Evolutionary conservation across 2,888 invertebrate genomes (phyloP).

Genomic region (Hypercompe scribonia): DNA sequence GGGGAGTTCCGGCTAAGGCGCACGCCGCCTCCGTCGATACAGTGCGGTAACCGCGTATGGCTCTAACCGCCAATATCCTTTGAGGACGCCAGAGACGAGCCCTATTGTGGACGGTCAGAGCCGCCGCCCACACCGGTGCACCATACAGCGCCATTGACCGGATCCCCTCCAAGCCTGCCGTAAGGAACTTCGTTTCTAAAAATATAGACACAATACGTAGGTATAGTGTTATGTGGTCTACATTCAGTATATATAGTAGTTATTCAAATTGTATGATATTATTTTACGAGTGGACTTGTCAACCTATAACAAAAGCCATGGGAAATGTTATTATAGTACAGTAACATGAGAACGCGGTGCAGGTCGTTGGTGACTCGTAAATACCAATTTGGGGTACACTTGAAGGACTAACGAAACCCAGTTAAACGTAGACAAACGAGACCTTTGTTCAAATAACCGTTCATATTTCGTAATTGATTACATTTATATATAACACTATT

Average conservation of each 20-base stretch:
- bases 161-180: too few relatives aligned
- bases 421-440: not conserved
- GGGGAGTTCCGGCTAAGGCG: too few relatives aligned
- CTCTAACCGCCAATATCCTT: too few relatives aligned
- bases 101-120: too few relatives aligned
- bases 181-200: too few relatives aligned
- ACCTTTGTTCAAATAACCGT: conserved; percentile 19
- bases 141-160: too few relatives aligned
- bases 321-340: conserved; percentile 58
- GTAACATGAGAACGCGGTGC: conserved; percentile 57
- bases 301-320: conserved; percentile 64
- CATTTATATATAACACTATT: too few relatives aligned
- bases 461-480: conserved; percentile 1
- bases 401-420: conserved; percentile 35
- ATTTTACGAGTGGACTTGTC: conserved; percentile 67
- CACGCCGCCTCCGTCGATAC: too few relatives aligned
- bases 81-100: too few relatives aligned
- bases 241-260: conserved; percentile 29
- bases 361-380: conserved; percentile 66
- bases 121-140: too few relatives aligned
- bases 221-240: not conserved
- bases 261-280: conserved; percentile 52
- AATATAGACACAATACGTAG: too few relatives aligned
- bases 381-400: conserved; percentile 62
- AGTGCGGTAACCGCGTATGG: too few relatives aligned